Percentiles rank a stretch among this genome's conserved stretches.
These are phyloP conservation scores for Neoarius graeffei DNA, from an alignment of 2,113 vertebrate genomes.

Conservation along the genomic window DNA sequence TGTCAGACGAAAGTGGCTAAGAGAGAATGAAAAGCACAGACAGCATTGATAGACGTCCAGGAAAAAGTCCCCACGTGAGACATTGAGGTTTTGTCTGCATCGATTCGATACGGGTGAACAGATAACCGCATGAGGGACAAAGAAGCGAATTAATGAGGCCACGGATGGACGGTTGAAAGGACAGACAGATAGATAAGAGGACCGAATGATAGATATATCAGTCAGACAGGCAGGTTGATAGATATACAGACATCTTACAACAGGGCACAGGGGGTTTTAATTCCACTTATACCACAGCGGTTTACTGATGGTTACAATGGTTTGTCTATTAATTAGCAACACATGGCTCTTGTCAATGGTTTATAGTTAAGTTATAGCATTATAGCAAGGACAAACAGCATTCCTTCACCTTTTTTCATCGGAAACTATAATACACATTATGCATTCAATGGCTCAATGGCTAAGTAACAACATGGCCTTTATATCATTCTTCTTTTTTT, in stretches of 20 bases:
- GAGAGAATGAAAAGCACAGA: constrained; percentile 39
- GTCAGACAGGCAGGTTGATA: neutral
- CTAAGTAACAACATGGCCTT: too few species aligned
- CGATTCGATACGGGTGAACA: constrained; percentile 32
- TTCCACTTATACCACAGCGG: neutral
- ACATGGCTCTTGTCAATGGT: neutral
- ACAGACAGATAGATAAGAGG: neutral
- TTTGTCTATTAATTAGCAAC: neutral
- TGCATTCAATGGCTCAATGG: too few species aligned
- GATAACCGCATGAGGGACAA: constrained; percentile 12
- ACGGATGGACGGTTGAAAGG: constrained; percentile 7
- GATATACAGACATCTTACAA: neutral
- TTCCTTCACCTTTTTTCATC: too few species aligned
- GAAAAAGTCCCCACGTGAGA: constrained; percentile 22
- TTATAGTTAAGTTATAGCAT: too few species aligned
- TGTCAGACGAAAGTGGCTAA: neutral
- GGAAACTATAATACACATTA: too few species aligned
- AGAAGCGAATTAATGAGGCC: constrained; percentile 36
- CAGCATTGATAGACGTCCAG: constrained; percentile 39
- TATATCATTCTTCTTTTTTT: too few species aligned
- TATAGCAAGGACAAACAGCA: too few species aligned
- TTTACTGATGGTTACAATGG: neutral
- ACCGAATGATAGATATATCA: neutral
- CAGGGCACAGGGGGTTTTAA: neutral
- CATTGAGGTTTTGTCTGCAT: constrained; percentile 35